phyloP scores from a whole-genome alignment of 2,888 invertebrate genomes.

The Gisinianus flammeolus region DNA sequence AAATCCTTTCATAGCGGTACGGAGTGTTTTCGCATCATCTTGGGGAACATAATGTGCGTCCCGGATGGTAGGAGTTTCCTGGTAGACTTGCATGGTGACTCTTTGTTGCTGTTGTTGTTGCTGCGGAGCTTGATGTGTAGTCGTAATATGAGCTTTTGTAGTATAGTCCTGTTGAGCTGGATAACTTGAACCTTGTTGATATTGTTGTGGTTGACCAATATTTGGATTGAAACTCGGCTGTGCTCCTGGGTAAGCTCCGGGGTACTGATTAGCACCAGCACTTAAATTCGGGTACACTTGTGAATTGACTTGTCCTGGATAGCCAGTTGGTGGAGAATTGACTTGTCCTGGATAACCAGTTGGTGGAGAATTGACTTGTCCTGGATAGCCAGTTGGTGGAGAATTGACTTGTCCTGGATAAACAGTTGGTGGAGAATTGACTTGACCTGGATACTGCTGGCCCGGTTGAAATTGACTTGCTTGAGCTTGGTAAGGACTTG shows the following conservation, averaged over 20 bases:
- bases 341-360: not conserved
- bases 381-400: not conserved
- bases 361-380: too few relatives aligned
- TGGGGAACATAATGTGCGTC: constrained; percentile 73
- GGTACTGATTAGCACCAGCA: not conserved
- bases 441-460: constrained; percentile 31
- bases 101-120: not conserved
- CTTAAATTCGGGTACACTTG: too few relatives aligned
- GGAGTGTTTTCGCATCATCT: constrained; percentile 77
- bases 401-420: not conserved
- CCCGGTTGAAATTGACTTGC: not conserved
- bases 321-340: not conserved
- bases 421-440: constrained; percentile 8
- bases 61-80: constrained; percentile 50
- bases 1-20: constrained; percentile 89
- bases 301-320: not conserved
- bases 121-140: not conserved
- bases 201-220: not conserved
- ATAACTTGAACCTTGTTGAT: too few relatives aligned
- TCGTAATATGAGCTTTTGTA: not conserved
- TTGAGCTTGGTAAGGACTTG: not conserved
- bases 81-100: not conserved
- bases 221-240: constrained; percentile 1
- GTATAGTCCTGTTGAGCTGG: not conserved
- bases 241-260: not conserved